These are phyloP conservation scores for Carcinoscorpius rotundicauda DNA, from an alignment of 1,140 invertebrate genomes.

Conservation along the genomic window DNA sequence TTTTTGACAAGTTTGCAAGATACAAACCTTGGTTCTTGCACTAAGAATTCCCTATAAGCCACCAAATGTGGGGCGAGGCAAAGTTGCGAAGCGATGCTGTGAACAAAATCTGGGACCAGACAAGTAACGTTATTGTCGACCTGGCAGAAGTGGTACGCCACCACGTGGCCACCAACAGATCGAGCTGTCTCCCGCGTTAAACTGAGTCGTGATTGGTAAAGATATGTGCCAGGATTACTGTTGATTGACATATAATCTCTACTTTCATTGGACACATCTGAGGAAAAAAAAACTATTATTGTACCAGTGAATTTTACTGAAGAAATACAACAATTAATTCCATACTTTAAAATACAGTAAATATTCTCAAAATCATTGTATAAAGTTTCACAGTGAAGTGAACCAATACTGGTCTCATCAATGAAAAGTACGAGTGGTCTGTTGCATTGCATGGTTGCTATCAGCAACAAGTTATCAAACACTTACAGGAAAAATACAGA, in stretches of 20 bases:
- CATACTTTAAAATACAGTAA: too few relatives aligned
- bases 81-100: slow-evolving; percentile 80
- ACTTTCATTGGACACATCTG: slow-evolving; percentile 27
- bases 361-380: too few relatives aligned
- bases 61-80: slow-evolving; percentile 74
- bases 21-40: slow-evolving; percentile 46
- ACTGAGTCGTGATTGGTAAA: slow-evolving; percentile 32
- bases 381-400: too few relatives aligned
- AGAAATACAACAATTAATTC: too few relatives aligned
- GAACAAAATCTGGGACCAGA: slow-evolving; percentile 84
- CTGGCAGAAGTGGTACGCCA: slow-evolving; percentile 88
- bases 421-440: too few relatives aligned
- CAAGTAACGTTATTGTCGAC: slow-evolving; percentile 87
- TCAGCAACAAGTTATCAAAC: too few relatives aligned
- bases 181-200: slow-evolving; percentile 36
- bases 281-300: slow-evolving; percentile 11
- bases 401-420: too few relatives aligned
- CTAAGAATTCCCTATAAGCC: slow-evolving; percentile 69
- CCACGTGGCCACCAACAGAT: slow-evolving; percentile 64
- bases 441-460: too few relatives aligned
- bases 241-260: slow-evolving; percentile 23
- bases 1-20: too few relatives aligned
- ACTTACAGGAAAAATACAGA: too few relatives aligned
- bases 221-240: slow-evolving; percentile 27
- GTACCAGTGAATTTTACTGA: neutral